Conservation (phyloP, 2,888 invertebrate genomes). For the Strigamia crassipes region DNA sequence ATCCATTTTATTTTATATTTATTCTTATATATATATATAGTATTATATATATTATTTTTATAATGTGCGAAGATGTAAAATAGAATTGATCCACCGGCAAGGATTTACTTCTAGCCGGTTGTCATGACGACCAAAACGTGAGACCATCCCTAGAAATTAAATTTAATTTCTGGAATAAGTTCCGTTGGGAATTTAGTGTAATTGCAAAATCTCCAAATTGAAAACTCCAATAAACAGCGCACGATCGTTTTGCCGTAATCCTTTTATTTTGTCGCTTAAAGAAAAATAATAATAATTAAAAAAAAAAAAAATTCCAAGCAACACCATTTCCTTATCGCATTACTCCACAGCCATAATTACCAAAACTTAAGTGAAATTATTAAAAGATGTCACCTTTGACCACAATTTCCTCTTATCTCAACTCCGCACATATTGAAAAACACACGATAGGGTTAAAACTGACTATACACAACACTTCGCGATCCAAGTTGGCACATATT, state of each 20-base stretch:
- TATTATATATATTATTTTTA: too few species aligned
- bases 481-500: background rate
- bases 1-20: background rate
- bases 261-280: background rate
- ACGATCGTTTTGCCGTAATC: background rate
- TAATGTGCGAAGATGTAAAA: conserved; percentile 2
- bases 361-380: conserved; percentile 35
- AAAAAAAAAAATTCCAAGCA: background rate
- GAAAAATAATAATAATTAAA: background rate
- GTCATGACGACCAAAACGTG: conserved; percentile 5
- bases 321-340: background rate
- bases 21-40: background rate
- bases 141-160: background rate
- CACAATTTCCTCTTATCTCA: conserved; percentile 33
- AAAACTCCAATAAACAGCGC: background rate
- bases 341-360: conserved; percentile 22
- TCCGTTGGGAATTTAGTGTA: background rate
- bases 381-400: conserved; percentile 22
- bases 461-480: background rate
- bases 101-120: background rate
- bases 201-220: background rate
- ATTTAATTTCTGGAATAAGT: background rate
- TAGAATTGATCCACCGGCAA: conserved; percentile 3
- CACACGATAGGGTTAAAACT: background rate
- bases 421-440: background rate